Percentiles rank a stretch among this genome's conserved stretches.
phyloP scores from a whole-genome alignment of 1,140 invertebrate species.

The Tetramorium simillimum region DNA sequence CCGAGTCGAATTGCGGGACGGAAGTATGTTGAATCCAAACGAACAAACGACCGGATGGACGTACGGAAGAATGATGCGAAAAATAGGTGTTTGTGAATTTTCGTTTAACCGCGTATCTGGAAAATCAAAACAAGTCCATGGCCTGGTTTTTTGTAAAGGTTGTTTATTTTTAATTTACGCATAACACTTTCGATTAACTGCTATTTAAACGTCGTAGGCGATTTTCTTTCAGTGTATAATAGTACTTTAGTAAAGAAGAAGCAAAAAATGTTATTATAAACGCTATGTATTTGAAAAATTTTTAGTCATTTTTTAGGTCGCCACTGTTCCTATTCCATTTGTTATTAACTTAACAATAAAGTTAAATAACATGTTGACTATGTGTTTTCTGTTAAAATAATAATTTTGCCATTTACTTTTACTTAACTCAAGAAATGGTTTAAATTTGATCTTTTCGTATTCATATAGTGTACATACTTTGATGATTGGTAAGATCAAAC shows the following conservation, averaged over 20 bases:
- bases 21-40: not conserved
- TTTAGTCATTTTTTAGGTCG: too few species aligned
- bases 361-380: too few species aligned
- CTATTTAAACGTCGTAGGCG: not conserved
- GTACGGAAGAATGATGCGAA: not conserved
- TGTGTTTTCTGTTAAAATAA: too few species aligned
- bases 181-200: not conserved
- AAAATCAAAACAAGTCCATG: not conserved
- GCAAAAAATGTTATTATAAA: not conserved
- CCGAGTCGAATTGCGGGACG: slow-evolving; percentile 1
- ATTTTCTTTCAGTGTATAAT: not conserved
- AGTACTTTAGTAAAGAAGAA: not conserved
- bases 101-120: not conserved
- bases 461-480: too few species aligned
- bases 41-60: not conserved
- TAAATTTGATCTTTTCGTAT: too few species aligned
- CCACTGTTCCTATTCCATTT: too few species aligned
- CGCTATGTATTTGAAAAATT: not conserved
- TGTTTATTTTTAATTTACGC: not conserved
- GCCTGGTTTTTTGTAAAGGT: not conserved
- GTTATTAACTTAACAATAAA: too few species aligned
- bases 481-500: too few species aligned
- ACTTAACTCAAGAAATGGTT: too few species aligned
- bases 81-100: not conserved
- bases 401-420: too few species aligned